These are phyloP conservation scores for Lypha dubia DNA, from an alignment of 2,888 invertebrate species.

Conservation along the genomic window DNA sequence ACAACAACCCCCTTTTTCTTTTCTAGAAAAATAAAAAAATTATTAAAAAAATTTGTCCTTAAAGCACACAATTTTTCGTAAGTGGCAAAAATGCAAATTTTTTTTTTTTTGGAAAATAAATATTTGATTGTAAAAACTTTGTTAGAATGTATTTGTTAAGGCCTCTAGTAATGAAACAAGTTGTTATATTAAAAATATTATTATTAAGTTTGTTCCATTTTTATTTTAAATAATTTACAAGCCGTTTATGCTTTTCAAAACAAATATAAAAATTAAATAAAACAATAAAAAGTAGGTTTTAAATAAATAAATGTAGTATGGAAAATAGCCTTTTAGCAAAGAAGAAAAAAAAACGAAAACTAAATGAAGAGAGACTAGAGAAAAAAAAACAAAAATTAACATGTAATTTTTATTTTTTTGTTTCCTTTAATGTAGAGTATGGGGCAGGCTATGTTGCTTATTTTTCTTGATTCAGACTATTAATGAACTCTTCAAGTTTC, in stretches of 20 bases:
- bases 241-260: conserved; percentile 23
- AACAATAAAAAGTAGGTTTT: conserved; percentile 12
- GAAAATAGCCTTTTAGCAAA: conserved; percentile 42
- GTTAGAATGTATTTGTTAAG: no score
- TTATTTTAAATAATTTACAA: conserved; percentile 55
- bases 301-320: conserved; percentile 24
- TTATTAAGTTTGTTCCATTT: conserved; percentile 56
- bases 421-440: conserved; percentile 11
- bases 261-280: conserved; percentile 1
- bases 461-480: conserved; percentile 98
- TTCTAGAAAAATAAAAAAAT: no score
- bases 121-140: no score
- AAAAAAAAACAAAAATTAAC: conserved; percentile 51
- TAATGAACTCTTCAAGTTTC: conserved; percentile 98
- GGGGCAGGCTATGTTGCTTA: conserved; percentile 82
- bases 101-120: no score
- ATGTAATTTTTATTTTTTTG: conserved; percentile 19
- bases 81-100: no score
- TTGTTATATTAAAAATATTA: not conserved
- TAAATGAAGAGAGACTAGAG: conserved; percentile 63
- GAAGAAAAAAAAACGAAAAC: conserved; percentile 33
- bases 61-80: no score
- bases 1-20: no score
- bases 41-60: no score
- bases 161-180: no score